Evolutionary conservation across 2,888 invertebrate species (phyloP).

Genomic region (Ellobium chinense): DNA sequence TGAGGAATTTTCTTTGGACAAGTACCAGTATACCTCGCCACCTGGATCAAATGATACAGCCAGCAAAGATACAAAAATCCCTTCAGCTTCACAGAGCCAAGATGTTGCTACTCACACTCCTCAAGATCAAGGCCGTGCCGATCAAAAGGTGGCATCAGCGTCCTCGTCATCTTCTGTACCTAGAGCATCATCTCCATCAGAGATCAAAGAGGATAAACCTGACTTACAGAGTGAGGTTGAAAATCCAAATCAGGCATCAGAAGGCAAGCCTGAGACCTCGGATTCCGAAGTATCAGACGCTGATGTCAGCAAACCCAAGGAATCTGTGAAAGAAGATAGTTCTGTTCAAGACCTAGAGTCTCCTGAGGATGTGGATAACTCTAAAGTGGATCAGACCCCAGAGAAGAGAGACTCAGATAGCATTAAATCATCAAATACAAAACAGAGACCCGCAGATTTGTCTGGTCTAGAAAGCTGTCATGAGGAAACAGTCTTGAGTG

Average conservation of each 20-base stretch:
- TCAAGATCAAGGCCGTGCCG: background rate
- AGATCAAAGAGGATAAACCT: background rate
- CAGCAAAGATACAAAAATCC: background rate
- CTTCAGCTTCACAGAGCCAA: slow-evolving; percentile 7
- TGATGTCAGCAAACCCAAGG: background rate
- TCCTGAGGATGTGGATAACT: background rate
- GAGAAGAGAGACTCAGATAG: background rate
- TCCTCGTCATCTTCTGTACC: background rate
- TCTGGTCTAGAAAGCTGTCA: background rate
- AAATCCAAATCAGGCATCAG: background rate
- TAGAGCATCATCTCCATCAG: background rate
- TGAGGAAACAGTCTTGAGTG: slow-evolving; percentile 35
- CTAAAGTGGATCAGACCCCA: background rate
- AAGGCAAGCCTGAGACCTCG: background rate
- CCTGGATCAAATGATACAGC: background rate
- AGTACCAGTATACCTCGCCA: slow-evolving; percentile 13
- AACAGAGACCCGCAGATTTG: background rate
- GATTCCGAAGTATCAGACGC: background rate
- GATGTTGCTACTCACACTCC: background rate
- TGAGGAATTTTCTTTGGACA: slow-evolving; percentile 52
- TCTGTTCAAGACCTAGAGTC: background rate
- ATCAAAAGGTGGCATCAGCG: no score
- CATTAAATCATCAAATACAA: background rate
- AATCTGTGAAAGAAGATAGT: background rate
- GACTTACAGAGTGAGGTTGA: background rate